Evolutionary conservation across 2,888 invertebrate genomes (phyloP).

Genomic region (Argynnis bischoffii): DNA sequence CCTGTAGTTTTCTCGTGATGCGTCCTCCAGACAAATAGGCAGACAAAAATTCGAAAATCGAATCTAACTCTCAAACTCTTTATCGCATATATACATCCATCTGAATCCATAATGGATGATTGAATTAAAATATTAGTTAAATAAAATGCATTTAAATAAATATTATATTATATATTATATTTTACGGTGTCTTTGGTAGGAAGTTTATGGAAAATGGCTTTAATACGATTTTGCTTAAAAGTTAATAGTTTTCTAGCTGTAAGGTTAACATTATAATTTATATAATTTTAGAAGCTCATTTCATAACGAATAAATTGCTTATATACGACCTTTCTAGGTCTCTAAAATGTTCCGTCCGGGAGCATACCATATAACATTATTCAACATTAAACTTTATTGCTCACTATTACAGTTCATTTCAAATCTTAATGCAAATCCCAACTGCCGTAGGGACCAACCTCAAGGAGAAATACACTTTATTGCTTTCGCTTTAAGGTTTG

Average conservation of each 20-base stretch:
- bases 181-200: no score
- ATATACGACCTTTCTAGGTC: conserved; percentile 16
- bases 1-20: no score
- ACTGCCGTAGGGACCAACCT: background rate
- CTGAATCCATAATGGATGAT: no score
- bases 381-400: background rate
- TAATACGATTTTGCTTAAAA: no score
- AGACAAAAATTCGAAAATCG: no score
- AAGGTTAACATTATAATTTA: conserved; percentile 1
- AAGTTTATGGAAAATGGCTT: no score
- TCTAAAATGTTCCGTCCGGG: conserved; percentile 11
- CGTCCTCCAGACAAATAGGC: no score
- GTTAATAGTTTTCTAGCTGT: background rate
- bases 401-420: background rate
- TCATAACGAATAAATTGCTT: conserved; percentile 10
- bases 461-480: conserved; percentile 1
- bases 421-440: background rate
- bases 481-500: background rate
- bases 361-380: background rate
- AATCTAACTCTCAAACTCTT: no score
- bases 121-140: no score
- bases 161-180: no score
- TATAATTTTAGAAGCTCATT: conserved; percentile 12
- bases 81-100: no score
- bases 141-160: no score